Conservation (phyloP, 2,888 invertebrate species). For the Melangyna quadrimaculata region DNA sequence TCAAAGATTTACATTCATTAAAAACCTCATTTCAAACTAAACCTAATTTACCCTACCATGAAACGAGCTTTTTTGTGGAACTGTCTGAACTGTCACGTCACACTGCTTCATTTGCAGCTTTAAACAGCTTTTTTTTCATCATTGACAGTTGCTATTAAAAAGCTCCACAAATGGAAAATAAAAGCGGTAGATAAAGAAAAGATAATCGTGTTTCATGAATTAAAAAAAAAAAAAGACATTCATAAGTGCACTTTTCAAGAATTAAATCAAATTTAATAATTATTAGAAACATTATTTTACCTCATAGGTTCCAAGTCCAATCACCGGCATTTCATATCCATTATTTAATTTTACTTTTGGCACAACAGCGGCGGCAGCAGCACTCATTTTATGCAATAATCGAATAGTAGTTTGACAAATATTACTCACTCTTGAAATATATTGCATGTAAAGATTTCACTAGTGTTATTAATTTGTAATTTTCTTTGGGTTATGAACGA, state of each 20-base stretch:
- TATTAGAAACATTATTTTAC: slow-evolving; percentile 79
- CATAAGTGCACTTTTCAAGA: background rate
- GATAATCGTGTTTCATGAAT: background rate
- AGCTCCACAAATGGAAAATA: background rate
- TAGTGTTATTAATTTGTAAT: background rate
- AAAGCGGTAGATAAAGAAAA: background rate
- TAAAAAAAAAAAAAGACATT: background rate
- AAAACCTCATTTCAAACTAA: background rate
- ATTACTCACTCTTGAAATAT: background rate
- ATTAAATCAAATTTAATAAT: background rate
- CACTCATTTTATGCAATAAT: slow-evolving; percentile 76
- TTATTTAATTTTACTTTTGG: slow-evolving; percentile 83
- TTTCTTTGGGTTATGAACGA: background rate
- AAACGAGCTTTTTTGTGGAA: background rate
- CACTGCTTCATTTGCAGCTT: background rate
- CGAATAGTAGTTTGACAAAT: background rate
- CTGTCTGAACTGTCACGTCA: background rate
- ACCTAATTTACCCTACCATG: background rate
- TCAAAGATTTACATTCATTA: background rate
- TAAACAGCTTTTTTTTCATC: background rate
- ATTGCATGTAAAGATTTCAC: background rate
- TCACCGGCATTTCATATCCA: slow-evolving; percentile 83
- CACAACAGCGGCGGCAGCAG: slow-evolving; percentile 73
- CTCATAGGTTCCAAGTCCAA: slow-evolving; percentile 89
- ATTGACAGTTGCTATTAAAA: background rate